Evolutionary conservation across 2,113 vertebrate species (phyloP).

Genomic region (Numida meleagris): DNA sequence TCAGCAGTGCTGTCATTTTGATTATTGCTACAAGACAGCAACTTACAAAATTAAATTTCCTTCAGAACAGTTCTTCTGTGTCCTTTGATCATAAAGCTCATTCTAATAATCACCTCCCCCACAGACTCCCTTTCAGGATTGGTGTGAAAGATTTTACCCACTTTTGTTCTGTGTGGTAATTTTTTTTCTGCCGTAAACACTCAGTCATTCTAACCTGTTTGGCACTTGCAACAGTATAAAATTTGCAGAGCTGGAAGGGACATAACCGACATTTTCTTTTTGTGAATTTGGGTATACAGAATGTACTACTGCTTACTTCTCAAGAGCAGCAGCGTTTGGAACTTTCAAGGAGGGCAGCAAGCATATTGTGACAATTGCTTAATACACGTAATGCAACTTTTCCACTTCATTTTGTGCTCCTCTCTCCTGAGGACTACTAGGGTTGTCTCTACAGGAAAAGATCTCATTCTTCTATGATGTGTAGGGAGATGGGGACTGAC

Average conservation of each 20-base stretch:
- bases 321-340: not conserved
- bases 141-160: slow-evolving; percentile 6
- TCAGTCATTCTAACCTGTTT: not conserved
- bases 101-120: not conserved
- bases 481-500: not conserved
- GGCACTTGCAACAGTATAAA: not conserved
- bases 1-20: slow-evolving; percentile 57
- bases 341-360: not conserved
- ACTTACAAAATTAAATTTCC: slow-evolving; percentile 56
- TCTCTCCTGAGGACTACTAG: not conserved
- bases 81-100: slow-evolving; percentile 17
- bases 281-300: not conserved
- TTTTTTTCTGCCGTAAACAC: not conserved
- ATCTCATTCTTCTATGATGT: not conserved
- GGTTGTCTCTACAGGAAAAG: not conserved
- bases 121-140: not conserved
- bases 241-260: not conserved
- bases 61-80: slow-evolving; percentile 8
- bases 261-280: not conserved
- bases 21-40: slow-evolving; percentile 47
- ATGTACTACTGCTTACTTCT: not conserved
- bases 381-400: not conserved
- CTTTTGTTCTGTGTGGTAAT: not conserved
- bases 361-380: not conserved
- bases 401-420: not conserved